Base-by-base conservation (phyloP, 2,888 invertebrate species). In the Habroteleia sp. region DNA sequence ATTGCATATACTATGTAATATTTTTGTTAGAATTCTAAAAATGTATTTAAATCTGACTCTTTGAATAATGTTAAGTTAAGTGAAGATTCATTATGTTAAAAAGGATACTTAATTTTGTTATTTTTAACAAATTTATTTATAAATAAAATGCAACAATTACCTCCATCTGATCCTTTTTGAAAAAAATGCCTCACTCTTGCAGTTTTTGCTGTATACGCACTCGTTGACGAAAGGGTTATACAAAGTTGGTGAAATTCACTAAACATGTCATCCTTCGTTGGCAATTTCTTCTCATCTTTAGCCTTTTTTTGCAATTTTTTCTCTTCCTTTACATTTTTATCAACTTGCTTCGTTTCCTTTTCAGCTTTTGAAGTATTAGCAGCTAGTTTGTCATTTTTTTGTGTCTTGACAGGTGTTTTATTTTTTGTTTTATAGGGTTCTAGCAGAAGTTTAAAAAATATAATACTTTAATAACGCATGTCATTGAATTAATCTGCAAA, bases 151-250 rank as follows among this genome's bases (percentile, higher is more conserved):
- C 7, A 1, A 7, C 7, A 1, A 86, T 84, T 78, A 89, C 89
- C 84, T 48, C 80, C 83, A 41, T 84, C 84, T 0, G 87, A 79
- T 17, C 90, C 91, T 60, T 91, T 91, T 1, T 90, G 91, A 42
- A 96, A 93, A 80, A 94, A 92, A 54, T 91, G 89, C 77, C 92
- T 92, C 0, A 96, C 90, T 54, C 92, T 90, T 13, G 93, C 92
- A 0, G 95, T 96, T 90, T 97, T 97, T 13, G 93, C 94, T 17
- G 93, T 92, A 84, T 97, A 96, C 65, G 96, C 94, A 81, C 93
- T 92, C 31, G 93, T 94, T 54, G 91, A 92, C 0, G 95, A 92
- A 69, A 98, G 92, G 82, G 93, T 92, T 54, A 93, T 92, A 87
- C 97, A 96, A 8, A 98, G 87, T 31, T 91, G 90, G 56, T 93